These are phyloP conservation scores for Drosophila sulfurigaster DNA, from an alignment of 1,140 invertebrate genomes.

Conservation along the genomic window DNA sequence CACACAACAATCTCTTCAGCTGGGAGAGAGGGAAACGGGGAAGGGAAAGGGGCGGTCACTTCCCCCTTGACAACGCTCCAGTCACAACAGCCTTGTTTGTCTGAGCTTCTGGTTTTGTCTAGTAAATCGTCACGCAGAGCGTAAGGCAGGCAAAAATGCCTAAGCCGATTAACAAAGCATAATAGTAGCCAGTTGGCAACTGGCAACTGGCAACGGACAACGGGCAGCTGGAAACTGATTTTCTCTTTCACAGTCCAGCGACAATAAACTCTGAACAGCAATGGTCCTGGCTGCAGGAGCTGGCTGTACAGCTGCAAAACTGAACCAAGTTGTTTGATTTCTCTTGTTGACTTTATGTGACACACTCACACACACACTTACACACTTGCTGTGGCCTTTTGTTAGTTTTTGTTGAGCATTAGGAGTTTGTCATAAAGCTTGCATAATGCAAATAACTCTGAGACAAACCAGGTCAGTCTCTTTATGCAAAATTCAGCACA, in stretches of 20 bases:
- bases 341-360: conserved; percentile 70
- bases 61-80: conserved; percentile 1
- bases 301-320: conserved; percentile 27
- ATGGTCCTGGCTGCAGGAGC: not conserved
- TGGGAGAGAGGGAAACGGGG: too few relatives aligned
- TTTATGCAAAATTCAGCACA: not conserved
- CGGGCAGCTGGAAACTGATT: conserved; percentile 30
- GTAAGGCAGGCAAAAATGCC: conserved; percentile 61
- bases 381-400: conserved; percentile 22
- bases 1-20: conserved; percentile 59
- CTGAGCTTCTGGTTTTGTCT: conserved; percentile 66
- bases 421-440: conserved; percentile 34
- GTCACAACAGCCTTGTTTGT: conserved; percentile 55
- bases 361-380: conserved; percentile 25
- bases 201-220: conserved; percentile 23
- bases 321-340: conserved; percentile 78
- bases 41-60: not conserved
- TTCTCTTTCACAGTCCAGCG: conserved; percentile 7
- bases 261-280: conserved; percentile 61
- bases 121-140: conserved; percentile 43
- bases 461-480: not conserved
- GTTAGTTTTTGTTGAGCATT: conserved; percentile 35
- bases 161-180: conserved; percentile 81
- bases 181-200: conserved; percentile 51
- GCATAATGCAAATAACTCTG: conserved; percentile 27